Conservation (phyloP, 2,888 invertebrate genomes). For the Pristionchus arcanus region DNA sequence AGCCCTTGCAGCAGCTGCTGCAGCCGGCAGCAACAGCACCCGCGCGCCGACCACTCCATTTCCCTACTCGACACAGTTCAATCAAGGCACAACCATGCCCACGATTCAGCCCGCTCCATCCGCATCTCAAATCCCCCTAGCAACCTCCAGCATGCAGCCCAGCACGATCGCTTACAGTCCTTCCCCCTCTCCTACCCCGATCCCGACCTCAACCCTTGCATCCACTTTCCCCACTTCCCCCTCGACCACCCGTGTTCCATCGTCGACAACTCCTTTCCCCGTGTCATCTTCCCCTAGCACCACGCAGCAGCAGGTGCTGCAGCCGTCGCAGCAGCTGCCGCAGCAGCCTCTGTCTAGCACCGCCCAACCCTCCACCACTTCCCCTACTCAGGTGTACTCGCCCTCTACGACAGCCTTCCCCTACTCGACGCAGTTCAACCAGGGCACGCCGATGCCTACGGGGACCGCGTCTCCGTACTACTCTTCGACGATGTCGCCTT, state of each 20-base stretch:
- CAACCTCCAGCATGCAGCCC: not conserved
- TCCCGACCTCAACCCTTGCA: not conserved
- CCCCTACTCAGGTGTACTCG: not conserved
- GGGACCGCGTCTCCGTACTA: not conserved
- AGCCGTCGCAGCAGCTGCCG: constrained; percentile 32
- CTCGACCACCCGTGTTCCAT: constrained; percentile 18
- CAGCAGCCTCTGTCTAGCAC: constrained; percentile 29
- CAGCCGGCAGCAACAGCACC: constrained; percentile 32
- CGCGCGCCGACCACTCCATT: not conserved
- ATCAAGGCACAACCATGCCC: not conserved
- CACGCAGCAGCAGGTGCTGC: not conserved
- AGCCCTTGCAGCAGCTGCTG: constrained; percentile 37
- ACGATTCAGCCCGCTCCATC: not conserved
- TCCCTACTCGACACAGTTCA: constrained; percentile 20
- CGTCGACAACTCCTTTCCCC: constrained; percentile 11
- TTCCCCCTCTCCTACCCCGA: not conserved
- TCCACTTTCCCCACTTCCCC: not conserved
- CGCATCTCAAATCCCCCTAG: not conserved
- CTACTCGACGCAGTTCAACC: constrained; percentile 51
- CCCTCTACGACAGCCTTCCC: constrained; percentile 27
- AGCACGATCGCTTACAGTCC: constrained; percentile 13
- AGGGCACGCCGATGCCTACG: constrained; percentile 40
- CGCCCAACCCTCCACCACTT: not conserved
- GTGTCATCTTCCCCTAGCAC: not conserved
- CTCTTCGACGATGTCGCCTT: not conserved